phyloP scores from a whole-genome alignment of 2,113 vertebrate genomes.

The Apodemus sylvaticus region DNA sequence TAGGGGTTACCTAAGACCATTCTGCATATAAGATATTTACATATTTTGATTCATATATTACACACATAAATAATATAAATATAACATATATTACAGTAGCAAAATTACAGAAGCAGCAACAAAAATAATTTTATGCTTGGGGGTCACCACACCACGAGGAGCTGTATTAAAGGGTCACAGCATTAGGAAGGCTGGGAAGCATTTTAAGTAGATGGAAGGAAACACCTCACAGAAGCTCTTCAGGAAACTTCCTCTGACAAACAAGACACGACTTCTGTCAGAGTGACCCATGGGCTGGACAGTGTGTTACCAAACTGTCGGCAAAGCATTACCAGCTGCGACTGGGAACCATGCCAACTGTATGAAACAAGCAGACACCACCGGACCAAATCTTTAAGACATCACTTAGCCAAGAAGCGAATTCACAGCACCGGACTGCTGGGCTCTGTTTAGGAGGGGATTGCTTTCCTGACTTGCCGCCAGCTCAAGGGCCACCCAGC shows the following conservation, averaged over 20 bases:
- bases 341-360: background rate
- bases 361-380: background rate
- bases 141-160: background rate
- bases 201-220: background rate
- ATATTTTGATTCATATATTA: no score
- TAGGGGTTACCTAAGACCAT: background rate
- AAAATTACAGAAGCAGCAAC: background rate
- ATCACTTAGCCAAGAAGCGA: background rate
- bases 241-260: background rate
- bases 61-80: no score
- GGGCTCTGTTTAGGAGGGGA: no score
- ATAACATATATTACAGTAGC: background rate
- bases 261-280: fast-evolving
- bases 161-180: background rate
- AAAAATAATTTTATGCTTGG: background rate
- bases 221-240: background rate
- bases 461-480: background rate
- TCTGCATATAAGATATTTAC: background rate
- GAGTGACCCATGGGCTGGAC: background rate
- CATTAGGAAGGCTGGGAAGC: background rate
- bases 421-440: no score
- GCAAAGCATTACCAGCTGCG: background rate
- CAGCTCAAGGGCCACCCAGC: no score
- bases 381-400: background rate
- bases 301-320: background rate